Percentiles rank a stretch among this genome's conserved stretches.
Evolutionary conservation across 1,140 invertebrate genomes (phyloP).

Genomic region (Steinernema khuongi): DNA sequence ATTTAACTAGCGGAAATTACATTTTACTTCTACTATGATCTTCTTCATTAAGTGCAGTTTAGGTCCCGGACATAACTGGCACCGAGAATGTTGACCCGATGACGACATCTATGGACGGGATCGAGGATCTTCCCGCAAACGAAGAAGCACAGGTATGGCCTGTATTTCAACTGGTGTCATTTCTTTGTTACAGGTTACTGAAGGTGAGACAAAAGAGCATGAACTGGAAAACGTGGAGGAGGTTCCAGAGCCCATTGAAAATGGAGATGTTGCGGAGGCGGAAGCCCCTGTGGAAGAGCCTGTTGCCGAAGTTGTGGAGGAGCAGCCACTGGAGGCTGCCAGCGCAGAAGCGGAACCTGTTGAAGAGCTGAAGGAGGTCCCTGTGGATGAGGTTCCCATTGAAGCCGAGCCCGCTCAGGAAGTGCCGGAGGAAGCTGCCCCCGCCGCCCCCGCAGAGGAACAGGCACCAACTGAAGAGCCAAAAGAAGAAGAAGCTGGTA

Average conservation of each 20-base stretch:
- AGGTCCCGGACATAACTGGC: constrained; percentile 57
- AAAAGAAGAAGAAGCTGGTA: constrained; percentile 17
- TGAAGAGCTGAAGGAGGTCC: constrained; percentile 26
- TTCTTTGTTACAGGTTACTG: constrained; percentile 4
- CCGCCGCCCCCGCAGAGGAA: constrained; percentile 34
- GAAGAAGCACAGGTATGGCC: constrained; percentile 38
- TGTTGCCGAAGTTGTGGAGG: constrained; percentile 14
- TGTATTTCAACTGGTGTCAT: constrained; percentile 3
- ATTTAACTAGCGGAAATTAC: too few relatives aligned
- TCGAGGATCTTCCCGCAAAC: constrained; percentile 49
- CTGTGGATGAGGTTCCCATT: constrained; percentile 24
- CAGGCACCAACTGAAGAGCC: constrained; percentile 25
- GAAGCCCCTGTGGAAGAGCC: constrained; percentile 33
- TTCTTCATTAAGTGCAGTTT: constrained; percentile 16
- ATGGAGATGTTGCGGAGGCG: constrained; percentile 13
- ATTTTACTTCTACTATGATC: background rate
- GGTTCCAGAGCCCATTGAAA: background rate
- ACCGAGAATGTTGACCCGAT: constrained; percentile 53
- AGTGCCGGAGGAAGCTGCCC: constrained; percentile 16
- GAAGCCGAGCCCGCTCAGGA: background rate
- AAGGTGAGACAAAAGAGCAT: constrained; percentile 19
- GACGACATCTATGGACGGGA: constrained; percentile 56
- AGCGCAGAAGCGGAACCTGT: constrained; percentile 26
- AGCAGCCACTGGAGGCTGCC: background rate
- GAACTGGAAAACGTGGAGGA: background rate